Evolutionary conservation across 2,888 invertebrate species (phyloP).

Genomic region (Macrosiphum euphorbiae): DNA sequence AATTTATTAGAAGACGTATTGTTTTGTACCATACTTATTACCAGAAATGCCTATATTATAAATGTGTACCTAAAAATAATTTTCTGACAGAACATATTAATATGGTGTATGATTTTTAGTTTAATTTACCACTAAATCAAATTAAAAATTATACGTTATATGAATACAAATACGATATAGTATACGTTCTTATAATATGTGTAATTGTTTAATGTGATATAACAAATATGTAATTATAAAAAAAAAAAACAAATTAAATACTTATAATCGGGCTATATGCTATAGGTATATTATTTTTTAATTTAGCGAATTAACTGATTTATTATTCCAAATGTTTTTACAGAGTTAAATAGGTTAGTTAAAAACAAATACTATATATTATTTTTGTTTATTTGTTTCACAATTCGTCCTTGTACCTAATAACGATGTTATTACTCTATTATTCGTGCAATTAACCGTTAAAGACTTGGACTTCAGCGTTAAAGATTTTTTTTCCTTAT

Average conservation of each 20-base stretch:
- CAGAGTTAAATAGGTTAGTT: background rate
- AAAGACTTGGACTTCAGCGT: background rate
- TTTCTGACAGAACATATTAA: background rate
- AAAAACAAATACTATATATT: background rate
- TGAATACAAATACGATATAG: background rate
- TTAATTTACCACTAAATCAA: background rate
- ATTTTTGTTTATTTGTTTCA: background rate
- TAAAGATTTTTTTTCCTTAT: background rate
- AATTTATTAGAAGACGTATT: background rate
- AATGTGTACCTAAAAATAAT: background rate
- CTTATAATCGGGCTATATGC: too few species aligned
- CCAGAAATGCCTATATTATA: background rate
- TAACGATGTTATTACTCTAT: background rate
- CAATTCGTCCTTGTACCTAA: background rate
- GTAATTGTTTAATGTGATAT: too few species aligned
- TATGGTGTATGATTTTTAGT: too few species aligned
- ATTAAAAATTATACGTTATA: background rate
- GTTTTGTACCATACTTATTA: background rate
- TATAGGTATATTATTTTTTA: too few species aligned
- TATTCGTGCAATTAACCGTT: background rate
- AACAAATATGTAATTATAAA: too few species aligned
- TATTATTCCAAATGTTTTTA: background rate
- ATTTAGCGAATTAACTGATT: background rate
- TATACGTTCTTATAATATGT: background rate
- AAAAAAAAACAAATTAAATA: too few species aligned